A percentile compares a stretch with the other conserved stretches of the same genome.
Evolutionary conservation across 2,888 invertebrate genomes (phyloP).

Genomic region (Smittia sp.): DNA sequence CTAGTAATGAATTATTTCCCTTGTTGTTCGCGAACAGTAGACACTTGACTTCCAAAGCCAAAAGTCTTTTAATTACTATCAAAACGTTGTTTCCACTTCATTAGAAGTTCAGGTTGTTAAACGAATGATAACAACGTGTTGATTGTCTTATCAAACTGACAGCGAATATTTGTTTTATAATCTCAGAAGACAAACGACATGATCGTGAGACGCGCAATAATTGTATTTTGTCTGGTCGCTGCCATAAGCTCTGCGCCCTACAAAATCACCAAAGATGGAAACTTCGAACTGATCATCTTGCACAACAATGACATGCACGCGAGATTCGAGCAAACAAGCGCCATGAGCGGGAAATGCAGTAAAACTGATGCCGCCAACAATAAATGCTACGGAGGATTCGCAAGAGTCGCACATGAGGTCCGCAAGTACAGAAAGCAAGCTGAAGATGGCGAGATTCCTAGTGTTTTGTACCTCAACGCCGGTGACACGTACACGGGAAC

Average conservation of each 20-base stretch:
- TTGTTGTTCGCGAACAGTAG: too few species aligned
- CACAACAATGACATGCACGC: constrained; percentile 94
- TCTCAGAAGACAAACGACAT: not conserved
- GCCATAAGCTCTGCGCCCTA: not conserved
- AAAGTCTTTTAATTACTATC: too few species aligned
- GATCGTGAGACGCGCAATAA: not conserved
- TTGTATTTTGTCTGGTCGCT: not conserved
- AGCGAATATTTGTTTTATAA: too few species aligned
- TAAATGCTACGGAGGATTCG: constrained; percentile 84
- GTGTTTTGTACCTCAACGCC: constrained; percentile 80
- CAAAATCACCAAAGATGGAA: constrained; percentile 1
- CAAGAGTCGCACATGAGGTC: constrained; percentile 64
- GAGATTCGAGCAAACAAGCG: constrained; percentile 76
- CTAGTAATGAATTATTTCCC: too few species aligned
- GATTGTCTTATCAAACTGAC: too few species aligned
- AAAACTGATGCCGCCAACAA: constrained; percentile 57
- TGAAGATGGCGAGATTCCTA: constrained; percentile 58
- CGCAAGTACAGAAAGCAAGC: constrained; percentile 62
- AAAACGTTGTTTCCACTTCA: too few species aligned
- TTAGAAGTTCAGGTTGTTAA: too few species aligned
- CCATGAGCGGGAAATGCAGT: constrained; percentile 60
- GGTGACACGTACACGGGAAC: constrained; percentile 92
- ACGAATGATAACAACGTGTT: too few species aligned
- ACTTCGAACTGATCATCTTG: constrained; percentile 22
- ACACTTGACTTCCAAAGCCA: too few species aligned